phyloP scores from a whole-genome alignment of 1,140 invertebrate species.

The Aphelinus atriplicis region DNA sequence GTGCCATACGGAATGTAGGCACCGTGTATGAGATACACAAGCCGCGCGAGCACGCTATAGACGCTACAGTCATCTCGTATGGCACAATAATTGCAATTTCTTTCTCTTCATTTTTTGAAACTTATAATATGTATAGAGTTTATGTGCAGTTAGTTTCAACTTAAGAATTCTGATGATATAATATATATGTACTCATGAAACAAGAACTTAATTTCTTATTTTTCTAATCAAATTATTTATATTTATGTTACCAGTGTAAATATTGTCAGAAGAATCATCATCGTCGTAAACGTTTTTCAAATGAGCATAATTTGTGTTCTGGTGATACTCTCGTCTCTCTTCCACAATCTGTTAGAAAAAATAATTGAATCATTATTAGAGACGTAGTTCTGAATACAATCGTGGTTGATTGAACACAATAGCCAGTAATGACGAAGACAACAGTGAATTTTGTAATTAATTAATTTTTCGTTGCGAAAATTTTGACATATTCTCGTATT shows the following conservation, averaged over 20 bases:
- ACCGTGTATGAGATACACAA: neutral
- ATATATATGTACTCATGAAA: neutral
- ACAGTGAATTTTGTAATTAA: too few species aligned
- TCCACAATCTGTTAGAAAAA: constrained; percentile 46
- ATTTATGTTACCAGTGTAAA: constrained; percentile 72
- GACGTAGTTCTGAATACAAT: too few species aligned
- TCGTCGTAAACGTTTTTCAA: constrained; percentile 23
- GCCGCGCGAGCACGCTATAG: too few species aligned
- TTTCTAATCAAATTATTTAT: neutral
- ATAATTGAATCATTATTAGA: too few species aligned
- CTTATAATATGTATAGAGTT: too few species aligned
- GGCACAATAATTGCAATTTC: too few species aligned
- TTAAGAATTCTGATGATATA: constrained; percentile 24
- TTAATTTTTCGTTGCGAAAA: too few species aligned
- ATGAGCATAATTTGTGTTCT: constrained; percentile 37
- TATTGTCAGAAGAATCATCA: neutral
- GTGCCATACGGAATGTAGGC: neutral
- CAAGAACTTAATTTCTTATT: neutral
- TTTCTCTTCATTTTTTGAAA: too few species aligned
- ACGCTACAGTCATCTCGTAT: too few species aligned
- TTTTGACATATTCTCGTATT: neutral
- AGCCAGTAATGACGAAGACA: too few species aligned
- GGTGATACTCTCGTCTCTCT: constrained; percentile 52
- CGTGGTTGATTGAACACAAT: too few species aligned
- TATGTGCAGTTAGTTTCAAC: too few species aligned